phyloP scores from a whole-genome alignment of 2,113 vertebrate species.

The Candoia aspera region DNA sequence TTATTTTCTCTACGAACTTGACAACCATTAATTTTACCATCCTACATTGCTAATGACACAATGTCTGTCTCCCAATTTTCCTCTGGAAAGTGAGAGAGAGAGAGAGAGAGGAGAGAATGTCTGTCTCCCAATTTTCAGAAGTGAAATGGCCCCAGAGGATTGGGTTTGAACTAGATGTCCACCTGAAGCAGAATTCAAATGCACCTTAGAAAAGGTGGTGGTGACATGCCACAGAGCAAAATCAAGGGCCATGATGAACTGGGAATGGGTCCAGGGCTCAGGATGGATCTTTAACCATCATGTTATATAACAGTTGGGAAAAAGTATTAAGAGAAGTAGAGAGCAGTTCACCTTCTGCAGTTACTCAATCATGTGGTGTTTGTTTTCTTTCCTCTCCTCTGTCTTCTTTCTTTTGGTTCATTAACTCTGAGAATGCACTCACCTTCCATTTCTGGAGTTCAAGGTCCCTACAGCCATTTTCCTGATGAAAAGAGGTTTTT shows the following conservation, averaged over 20 bases:
- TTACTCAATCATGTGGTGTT: conserved; percentile 8
- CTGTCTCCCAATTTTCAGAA: neutral
- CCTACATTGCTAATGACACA: neutral
- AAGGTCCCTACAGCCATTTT: conserved; percentile 46
- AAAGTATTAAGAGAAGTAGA: neutral
- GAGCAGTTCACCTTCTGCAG: neutral
- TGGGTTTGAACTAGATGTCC: neutral
- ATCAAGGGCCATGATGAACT: neutral
- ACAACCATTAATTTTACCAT: conserved; percentile 10
- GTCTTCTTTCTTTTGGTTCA: conserved; percentile 19
- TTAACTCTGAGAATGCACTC: conserved; percentile 56
- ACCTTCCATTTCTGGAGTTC: conserved; percentile 54
- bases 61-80: neutral
- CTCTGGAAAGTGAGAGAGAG: neutral
- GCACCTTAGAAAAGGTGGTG: neutral
- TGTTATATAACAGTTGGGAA: neutral
- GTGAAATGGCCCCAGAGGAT: neutral
- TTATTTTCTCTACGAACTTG: conserved; percentile 33
- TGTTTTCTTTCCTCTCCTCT: neutral
- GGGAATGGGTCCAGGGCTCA: neutral
- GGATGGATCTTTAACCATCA: neutral
- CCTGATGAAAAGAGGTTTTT: conserved; percentile 57
- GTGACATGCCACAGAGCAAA: neutral
- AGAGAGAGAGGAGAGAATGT: neutral
- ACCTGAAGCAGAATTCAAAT: neutral